Conservation (phyloP, 30 jellyfish, hydroid and myxozoan genomes). For the Hydractinia echinata region DNA sequence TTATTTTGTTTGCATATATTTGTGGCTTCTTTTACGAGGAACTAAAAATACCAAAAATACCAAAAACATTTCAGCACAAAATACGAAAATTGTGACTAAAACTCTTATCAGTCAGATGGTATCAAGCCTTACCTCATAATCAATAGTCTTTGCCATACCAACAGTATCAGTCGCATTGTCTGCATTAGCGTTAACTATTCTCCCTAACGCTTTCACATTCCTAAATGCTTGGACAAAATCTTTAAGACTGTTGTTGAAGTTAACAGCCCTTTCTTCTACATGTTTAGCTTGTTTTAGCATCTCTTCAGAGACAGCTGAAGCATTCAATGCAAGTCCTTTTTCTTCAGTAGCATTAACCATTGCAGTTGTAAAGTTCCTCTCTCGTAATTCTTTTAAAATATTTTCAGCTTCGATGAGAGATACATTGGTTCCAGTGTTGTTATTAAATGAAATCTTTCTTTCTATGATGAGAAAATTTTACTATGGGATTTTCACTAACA, state of each 20-base stretch:
- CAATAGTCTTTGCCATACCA: constrained; percentile 37
- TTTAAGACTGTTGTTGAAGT: constrained; percentile 23
- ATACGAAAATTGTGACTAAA: too few relatives aligned
- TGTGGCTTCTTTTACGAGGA: constrained; percentile 35
- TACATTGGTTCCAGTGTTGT: constrained; percentile 27
- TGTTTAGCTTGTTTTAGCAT: constrained; percentile 42
- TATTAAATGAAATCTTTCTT: too few relatives aligned
- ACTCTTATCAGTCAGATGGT: too few relatives aligned
- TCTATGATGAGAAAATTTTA: too few relatives aligned
- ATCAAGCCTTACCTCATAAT: constrained; percentile 49
- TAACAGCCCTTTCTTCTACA: constrained; percentile 25
- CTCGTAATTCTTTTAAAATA: constrained; percentile 50
- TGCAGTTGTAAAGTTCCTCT: constrained; percentile 54
- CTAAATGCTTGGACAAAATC: constrained; percentile 28
- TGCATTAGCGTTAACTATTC: constrained; percentile 44
- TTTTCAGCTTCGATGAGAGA: constrained; percentile 60
- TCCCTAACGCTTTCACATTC: constrained; percentile 33
- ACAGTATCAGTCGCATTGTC: constrained; percentile 59
- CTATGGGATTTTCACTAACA: too few relatives aligned
- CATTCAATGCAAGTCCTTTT: constrained; percentile 46
- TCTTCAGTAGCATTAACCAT: constrained; percentile 30
- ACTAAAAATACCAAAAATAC: constrained; percentile 16
- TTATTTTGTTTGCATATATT: constrained; percentile 12
- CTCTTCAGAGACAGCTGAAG: constrained; percentile 47
- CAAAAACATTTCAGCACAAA: background rate